Percentiles rank a stretch among this genome's conserved stretches.
phyloP scores from a whole-genome alignment of 2,888 invertebrate species.

The Cantharis nigra region DNA sequence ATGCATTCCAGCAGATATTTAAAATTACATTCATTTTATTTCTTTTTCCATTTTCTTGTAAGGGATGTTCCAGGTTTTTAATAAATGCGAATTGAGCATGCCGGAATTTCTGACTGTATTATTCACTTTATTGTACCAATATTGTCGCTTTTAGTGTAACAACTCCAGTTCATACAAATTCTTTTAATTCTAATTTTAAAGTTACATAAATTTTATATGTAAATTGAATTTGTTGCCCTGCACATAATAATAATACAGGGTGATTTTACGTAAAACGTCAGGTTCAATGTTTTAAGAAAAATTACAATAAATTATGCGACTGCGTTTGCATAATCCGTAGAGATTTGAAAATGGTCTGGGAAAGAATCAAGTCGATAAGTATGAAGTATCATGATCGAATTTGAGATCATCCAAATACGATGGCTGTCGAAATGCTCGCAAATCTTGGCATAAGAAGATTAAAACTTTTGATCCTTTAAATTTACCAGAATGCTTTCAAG shows the following conservation, averaged over 20 bases:
- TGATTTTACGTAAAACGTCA: background rate
- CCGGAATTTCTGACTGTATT: background rate
- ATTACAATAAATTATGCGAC: background rate
- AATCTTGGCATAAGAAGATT: background rate
- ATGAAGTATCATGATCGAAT: background rate
- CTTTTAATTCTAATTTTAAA: background rate
- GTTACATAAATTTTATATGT: background rate
- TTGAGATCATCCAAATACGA: background rate
- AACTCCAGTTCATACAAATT: background rate
- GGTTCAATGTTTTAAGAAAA: background rate
- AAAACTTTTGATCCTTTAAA: background rate
- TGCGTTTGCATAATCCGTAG: background rate
- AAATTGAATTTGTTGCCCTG: background rate
- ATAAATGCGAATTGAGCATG: background rate
- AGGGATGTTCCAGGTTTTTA: background rate
- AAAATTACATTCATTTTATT: background rate
- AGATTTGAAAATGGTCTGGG: background rate
- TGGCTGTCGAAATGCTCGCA: background rate
- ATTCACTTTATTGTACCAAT: background rate
- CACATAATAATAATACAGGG: background rate
- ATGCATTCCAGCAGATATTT: background rate
- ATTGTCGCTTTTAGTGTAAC: background rate
- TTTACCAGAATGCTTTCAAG: background rate
- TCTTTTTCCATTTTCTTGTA: background rate
- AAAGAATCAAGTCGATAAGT: background rate